Percentiles rank a stretch among this genome's conserved stretches.
These are phyloP conservation scores for Gadopsis bispinosus DNA, from an alignment of 2,797 vertebrate species.

Conservation along the genomic window DNA sequence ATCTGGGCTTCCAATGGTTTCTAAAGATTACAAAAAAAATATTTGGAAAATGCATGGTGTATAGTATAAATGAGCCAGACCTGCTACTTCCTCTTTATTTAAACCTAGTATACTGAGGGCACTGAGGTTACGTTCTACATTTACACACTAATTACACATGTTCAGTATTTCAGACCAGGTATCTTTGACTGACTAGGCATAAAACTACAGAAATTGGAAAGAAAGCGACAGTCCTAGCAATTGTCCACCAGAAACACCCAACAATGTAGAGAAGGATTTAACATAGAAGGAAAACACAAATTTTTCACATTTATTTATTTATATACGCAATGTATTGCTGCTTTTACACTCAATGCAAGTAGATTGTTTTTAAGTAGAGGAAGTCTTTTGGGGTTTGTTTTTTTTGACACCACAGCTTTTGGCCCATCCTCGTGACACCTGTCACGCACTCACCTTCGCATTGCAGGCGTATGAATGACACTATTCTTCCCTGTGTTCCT, in stretches of 20 bases:
- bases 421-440: slow-evolving; percentile 5
- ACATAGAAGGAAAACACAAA: background rate
- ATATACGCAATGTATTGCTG: no score
- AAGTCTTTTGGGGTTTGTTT: no score
- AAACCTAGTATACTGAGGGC: background rate
- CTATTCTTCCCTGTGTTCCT: slow-evolving; percentile 29
- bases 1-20: background rate
- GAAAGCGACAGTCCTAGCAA: background rate
- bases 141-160: background rate
- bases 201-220: background rate
- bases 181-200: background rate
- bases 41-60: background rate
- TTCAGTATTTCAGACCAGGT: background rate
- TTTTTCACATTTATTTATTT: background rate
- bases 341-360: no score
- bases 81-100: background rate
- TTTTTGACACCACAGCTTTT: background rate
- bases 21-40: background rate
- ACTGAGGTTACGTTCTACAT: background rate
- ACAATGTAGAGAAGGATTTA: background rate
- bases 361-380: no score
- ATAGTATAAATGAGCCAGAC: background rate
- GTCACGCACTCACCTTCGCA: background rate
- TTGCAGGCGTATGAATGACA: slow-evolving; percentile 11
- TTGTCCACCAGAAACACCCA: background rate